Conservation (phyloP, 2,888 invertebrate genomes). For the Dorcus hopei region DNA sequence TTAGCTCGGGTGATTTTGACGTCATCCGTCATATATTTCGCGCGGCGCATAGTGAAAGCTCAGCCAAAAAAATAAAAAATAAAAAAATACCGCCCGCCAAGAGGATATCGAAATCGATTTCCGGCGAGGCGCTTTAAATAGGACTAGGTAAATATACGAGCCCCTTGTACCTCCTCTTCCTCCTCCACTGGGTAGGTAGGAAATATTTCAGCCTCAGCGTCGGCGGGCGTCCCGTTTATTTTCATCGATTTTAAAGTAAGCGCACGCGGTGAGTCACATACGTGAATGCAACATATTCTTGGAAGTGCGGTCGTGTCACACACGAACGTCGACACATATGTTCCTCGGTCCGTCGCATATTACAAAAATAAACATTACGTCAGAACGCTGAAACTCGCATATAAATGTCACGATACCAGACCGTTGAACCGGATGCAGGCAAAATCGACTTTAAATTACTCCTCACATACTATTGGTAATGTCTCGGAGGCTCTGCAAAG, state of each 20-base stretch:
- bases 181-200: no score
- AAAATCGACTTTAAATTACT: constrained; percentile 2
- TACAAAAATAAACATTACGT: constrained; percentile 38
- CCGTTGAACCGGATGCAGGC: constrained; percentile 32
- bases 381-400: constrained; percentile 31
- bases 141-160: no score
- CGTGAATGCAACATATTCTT: not conserved
- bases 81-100: no score
- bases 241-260: not conserved
- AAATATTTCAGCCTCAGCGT: not conserved
- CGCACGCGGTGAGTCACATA: not conserved
- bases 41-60: not conserved
- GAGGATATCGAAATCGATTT: no score
- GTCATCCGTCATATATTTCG: constrained; percentile 10
- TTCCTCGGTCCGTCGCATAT: not conserved
- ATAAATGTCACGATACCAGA: constrained; percentile 26
- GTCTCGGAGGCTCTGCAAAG: constrained; percentile 1
- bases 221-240: not conserved
- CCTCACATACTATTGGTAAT: not conserved
- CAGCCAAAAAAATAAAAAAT: not conserved
- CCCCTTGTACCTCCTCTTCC: no score
- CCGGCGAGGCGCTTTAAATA: no score
- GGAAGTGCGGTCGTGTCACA: not conserved
- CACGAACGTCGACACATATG: not conserved
- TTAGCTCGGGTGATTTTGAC: constrained; percentile 24